These are phyloP conservation scores for Zonitis immaculata DNA, from an alignment of 2,888 invertebrate genomes.

Conservation along the genomic window DNA sequence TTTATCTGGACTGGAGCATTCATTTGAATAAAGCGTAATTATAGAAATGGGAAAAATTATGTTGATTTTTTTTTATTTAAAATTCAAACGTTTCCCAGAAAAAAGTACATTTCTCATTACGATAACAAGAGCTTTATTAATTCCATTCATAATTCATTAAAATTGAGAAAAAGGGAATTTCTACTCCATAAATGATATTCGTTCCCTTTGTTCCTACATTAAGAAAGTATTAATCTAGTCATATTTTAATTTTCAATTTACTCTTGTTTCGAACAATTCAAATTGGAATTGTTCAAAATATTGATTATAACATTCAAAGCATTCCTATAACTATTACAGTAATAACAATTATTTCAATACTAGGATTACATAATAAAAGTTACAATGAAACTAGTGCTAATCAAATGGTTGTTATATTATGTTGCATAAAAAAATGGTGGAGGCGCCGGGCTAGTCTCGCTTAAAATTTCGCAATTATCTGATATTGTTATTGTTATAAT, in stretches of 20 bases:
- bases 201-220: slow-evolving; percentile 17
- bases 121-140: slow-evolving; percentile 18
- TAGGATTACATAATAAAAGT: too few relatives aligned
- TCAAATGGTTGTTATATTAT: too few relatives aligned
- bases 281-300: slow-evolving; percentile 10
- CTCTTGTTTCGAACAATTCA: slow-evolving; percentile 10
- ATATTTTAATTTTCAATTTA: slow-evolving; percentile 8
- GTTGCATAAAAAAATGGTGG: too few relatives aligned
- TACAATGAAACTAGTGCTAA: too few relatives aligned
- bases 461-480: too few relatives aligned
- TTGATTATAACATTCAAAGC: too few relatives aligned
- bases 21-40: not conserved
- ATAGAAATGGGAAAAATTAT: not conserved
- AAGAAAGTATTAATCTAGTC: slow-evolving; percentile 18
- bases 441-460: too few relatives aligned
- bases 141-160: slow-evolving; percentile 16
- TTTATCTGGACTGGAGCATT: not conserved
- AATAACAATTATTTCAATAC: too few relatives aligned
- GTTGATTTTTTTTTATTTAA: not conserved
- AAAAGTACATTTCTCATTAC: slow-evolving; percentile 7
- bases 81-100: not conserved
- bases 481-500: too few relatives aligned
- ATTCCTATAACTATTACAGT: too few relatives aligned
- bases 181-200: slow-evolving; percentile 17
- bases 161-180: slow-evolving; percentile 9